A percentile compares a stretch with the other conserved stretches of the same genome.
phyloP scores from a whole-genome alignment of 2,797 vertebrate species.

The Loris lydekkerianus region DNA sequence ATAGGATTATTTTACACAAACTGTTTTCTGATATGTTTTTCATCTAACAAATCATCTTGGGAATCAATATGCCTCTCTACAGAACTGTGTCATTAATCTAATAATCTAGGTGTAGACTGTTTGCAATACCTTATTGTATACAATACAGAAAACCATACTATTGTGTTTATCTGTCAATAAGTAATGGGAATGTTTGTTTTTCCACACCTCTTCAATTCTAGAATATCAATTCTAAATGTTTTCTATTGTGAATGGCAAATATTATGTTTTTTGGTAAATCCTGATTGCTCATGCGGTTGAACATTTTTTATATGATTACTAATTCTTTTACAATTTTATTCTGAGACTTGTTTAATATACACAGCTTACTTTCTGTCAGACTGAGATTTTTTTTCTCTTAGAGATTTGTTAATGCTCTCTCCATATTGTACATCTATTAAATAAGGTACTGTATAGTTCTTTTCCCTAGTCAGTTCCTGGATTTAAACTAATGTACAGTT shows the following conservation, averaged over 20 bases:
- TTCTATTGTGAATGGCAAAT: background rate
- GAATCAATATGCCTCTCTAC: background rate
- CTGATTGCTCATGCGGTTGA: background rate
- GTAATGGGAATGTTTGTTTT: background rate
- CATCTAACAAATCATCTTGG: background rate
- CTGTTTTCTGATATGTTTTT: background rate
- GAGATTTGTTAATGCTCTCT: background rate
- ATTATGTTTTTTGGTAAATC: background rate
- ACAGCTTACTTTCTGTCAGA: background rate
- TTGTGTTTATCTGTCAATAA: background rate
- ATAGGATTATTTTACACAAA: background rate
- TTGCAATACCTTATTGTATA: background rate
- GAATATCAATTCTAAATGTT: slow-evolving; percentile 5
- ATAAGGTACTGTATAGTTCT: background rate
- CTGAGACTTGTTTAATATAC: background rate
- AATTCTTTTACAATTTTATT: background rate
- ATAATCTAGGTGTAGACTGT: background rate
- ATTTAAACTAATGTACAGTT: background rate
- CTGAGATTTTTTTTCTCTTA: background rate
- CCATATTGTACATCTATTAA: background rate
- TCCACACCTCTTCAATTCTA: background rate
- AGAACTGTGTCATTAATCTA: background rate
- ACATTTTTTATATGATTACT: background rate
- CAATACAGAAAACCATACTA: background rate
- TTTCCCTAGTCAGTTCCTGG: background rate